These are phyloP conservation scores for Columba guinea DNA, from an alignment of 2,797 vertebrate species.

Conservation along the genomic window DNA sequence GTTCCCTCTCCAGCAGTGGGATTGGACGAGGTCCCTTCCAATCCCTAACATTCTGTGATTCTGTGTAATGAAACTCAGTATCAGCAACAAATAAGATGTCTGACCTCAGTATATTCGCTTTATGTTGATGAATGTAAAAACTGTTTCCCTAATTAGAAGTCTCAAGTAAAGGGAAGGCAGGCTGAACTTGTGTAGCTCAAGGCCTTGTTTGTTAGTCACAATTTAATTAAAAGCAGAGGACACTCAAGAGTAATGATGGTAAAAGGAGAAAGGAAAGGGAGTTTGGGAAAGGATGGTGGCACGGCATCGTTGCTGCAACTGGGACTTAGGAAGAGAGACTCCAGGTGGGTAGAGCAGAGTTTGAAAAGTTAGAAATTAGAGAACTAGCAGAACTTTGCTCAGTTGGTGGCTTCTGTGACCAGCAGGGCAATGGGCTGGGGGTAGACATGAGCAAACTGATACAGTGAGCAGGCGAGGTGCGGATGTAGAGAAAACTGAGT, in stretches of 20 bases:
- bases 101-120: background rate
- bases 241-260: background rate
- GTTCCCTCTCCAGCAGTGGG: too few species aligned
- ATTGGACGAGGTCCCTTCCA: too few species aligned
- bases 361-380: background rate
- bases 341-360: background rate
- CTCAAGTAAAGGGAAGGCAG: background rate
- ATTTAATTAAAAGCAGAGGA: background rate
- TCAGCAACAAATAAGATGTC: background rate
- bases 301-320: background rate
- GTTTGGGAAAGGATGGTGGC: background rate
- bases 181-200: background rate
- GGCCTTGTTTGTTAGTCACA: background rate
- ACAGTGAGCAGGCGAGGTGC: background rate
- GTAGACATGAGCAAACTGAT: fast-evolving
- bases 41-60: too few species aligned
- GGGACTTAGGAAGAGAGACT: background rate
- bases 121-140: background rate
- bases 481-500: background rate
- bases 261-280: background rate
- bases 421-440: background rate
- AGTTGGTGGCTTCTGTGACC: background rate
- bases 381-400: background rate
- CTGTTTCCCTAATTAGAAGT: background rate
- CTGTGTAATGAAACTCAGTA: background rate